Evolutionary conservation across 2,113 vertebrate genomes (phyloP), one percentile per base, ranked within the genome.

Genomic region (Nycticorax nycticorax): DNA sequence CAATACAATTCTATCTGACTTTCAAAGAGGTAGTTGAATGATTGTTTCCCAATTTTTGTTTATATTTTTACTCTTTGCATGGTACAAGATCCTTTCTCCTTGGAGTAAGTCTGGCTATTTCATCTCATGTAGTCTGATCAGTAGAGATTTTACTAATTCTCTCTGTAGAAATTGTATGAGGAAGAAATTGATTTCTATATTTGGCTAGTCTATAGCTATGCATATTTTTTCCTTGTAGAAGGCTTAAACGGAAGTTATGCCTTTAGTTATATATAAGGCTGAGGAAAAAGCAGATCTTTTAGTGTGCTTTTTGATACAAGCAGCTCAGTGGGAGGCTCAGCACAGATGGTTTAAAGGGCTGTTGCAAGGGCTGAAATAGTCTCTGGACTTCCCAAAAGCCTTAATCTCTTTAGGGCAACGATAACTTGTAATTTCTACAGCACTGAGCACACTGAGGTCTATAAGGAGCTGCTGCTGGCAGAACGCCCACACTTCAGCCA

Each of bases 281-380:
- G 41, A 89, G 23, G 52, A 30, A 91, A 91, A 96, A 92, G 47
- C 50, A 86, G 48, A 43, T 85, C 74, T 88, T 72, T 72, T 22
- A 84, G 48, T 59, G 43, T 3, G 8, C 35, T 72, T 82, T 95
- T 69, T 88, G 75, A 66, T 83, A 72, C 63, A 81, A 92, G 81
- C 57, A 57, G 45, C 93, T 92, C 92, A 92, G 89, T 76, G 62
- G 75, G 81, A 92, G 62, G 45, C 69, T 72, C 78, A 50, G 85
- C 41, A 90, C 55, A 89, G 93, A 94, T 94, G 88, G 88, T 77
- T 94, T 88, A 85, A 88, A 90, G 37, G 83, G 78, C 71, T 96
- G 74, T 82, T 92, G 56, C 53, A 85, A 82, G 45, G 53, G 53
- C 50, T 90, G 85, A 92, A 93, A 80, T 77, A 92, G 56, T 84